A percentile compares a stretch with the other conserved stretches of the same genome.
phyloP scores from a whole-genome alignment of 2,113 vertebrate species.

The Actenoides hombroni region DNA sequence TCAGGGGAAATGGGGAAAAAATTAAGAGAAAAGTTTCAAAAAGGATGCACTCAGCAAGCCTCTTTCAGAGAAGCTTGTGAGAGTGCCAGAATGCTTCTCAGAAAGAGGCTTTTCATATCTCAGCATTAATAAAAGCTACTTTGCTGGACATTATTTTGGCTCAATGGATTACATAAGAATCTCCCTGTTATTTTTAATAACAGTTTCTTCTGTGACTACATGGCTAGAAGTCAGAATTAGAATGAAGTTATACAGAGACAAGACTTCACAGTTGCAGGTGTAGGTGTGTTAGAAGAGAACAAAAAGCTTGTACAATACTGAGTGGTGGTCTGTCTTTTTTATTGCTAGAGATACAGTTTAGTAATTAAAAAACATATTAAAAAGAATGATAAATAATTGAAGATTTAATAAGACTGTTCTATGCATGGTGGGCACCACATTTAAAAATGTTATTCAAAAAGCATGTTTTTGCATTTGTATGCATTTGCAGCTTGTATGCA shows the following conservation, averaged over 20 bases:
- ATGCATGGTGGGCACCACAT: neutral
- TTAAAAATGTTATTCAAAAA: neutral
- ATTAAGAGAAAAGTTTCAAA: constrained; percentile 34
- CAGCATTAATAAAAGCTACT: constrained; percentile 47
- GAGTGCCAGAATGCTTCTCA: neutral
- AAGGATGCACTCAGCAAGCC: neutral
- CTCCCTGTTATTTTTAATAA: neutral
- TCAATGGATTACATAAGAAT: neutral
- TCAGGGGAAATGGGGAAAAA: neutral
- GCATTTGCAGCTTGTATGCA: neutral
- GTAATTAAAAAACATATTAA: neutral
- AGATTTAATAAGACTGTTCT: neutral
- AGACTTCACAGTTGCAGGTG: neutral
- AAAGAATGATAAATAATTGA: neutral
- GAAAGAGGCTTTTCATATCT: constrained; percentile 21
- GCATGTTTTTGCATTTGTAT: neutral
- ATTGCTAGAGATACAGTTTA: neutral
- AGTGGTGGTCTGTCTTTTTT: neutral
- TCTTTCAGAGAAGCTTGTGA: neutral
- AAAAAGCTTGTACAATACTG: neutral
- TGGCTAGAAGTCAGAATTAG: neutral
- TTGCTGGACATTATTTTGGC: constrained; percentile 12
- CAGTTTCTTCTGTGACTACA: neutral
- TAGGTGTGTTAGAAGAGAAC: neutral
- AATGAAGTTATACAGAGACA: neutral